These are phyloP conservation scores for Achroia grisella DNA, from an alignment of 1,140 invertebrate genomes.

Conservation along the genomic window DNA sequence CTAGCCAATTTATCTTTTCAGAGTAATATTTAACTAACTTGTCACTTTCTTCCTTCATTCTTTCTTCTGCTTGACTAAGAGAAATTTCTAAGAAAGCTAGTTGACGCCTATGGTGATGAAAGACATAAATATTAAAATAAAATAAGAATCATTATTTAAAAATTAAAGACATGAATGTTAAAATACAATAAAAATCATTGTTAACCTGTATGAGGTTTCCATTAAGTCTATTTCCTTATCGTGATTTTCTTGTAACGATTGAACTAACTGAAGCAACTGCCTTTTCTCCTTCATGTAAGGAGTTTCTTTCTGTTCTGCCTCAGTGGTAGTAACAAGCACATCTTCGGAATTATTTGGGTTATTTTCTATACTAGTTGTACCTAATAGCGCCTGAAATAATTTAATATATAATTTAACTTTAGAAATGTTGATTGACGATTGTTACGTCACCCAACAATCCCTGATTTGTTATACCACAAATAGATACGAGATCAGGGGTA, in stretches of 20 bases:
- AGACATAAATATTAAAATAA: neutral
- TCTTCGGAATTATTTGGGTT: conserved; percentile 11
- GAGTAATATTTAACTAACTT: conserved; percentile 58
- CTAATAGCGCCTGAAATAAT: conserved; percentile 40
- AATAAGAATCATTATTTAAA: conserved; percentile 3
- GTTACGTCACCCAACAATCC: too few relatives aligned
- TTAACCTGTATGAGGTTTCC: conserved; percentile 67
- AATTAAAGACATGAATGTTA: neutral
- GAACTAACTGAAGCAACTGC: conserved; percentile 58
- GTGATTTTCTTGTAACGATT: conserved; percentile 65
- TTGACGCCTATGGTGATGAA: conserved; percentile 65
- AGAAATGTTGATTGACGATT: too few relatives aligned
- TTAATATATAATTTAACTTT: neutral
- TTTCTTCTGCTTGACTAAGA: conserved; percentile 52
- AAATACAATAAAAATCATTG: neutral
- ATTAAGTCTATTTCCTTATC: conserved; percentile 70
- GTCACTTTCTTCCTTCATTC: conserved; percentile 67
- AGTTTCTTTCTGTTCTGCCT: conserved; percentile 24
- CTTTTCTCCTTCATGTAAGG: conserved; percentile 51
- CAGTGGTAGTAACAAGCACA: conserved; percentile 8
- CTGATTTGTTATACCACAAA: too few relatives aligned
- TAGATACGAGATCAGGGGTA: too few relatives aligned
- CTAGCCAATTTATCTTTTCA: conserved; percentile 60
- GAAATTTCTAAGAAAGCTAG: conserved; percentile 61
- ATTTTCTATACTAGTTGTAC: conserved; percentile 24